Percentiles rank a stretch among this genome's conserved stretches.
Conservation (phyloP, 2,888 invertebrate genomes). For the Lypha dubia region DNA sequence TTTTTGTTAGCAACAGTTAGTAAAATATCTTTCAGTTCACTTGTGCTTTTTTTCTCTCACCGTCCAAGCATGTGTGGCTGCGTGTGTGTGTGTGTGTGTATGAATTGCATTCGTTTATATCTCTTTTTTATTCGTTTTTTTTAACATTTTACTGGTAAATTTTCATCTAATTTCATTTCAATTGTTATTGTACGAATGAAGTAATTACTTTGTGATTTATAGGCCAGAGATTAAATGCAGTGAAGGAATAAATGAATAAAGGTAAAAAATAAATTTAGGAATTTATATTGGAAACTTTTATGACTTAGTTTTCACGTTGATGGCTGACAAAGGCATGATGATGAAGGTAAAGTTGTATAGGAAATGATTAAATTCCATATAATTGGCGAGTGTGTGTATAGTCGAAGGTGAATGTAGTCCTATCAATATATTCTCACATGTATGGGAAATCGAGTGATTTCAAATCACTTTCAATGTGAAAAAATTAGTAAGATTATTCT, state of each 20-base stretch:
- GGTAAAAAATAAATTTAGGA: not conserved
- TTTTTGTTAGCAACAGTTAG: constrained; percentile 68
- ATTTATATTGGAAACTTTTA: not conserved
- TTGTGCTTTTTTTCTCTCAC: constrained; percentile 6
- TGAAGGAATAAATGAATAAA: constrained; percentile 16
- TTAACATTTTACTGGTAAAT: constrained; percentile 48
- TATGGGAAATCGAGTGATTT: too few relatives aligned
- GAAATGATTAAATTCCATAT: too few relatives aligned
- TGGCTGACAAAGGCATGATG: too few relatives aligned
- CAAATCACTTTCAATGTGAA: too few relatives aligned
- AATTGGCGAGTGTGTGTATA: too few relatives aligned
- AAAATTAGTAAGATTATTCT: too few relatives aligned
- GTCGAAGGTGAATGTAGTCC: too few relatives aligned
- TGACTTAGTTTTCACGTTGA: not conserved
- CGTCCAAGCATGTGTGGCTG: not conserved
- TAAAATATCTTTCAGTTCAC: constrained; percentile 47
- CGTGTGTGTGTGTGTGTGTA: not conserved
- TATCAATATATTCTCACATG: too few relatives aligned
- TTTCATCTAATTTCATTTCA: constrained; percentile 69
- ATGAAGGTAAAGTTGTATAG: too few relatives aligned
- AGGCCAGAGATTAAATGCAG: constrained; percentile 41
- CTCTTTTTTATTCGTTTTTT: constrained; percentile 5
- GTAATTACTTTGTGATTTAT: constrained; percentile 66
- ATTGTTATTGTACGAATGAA: constrained; percentile 66
- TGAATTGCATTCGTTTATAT: not conserved